These are phyloP conservation scores for Quadroppia sp. DNA, from an alignment of 2,888 invertebrate genomes.

Conservation along the genomic window DNA sequence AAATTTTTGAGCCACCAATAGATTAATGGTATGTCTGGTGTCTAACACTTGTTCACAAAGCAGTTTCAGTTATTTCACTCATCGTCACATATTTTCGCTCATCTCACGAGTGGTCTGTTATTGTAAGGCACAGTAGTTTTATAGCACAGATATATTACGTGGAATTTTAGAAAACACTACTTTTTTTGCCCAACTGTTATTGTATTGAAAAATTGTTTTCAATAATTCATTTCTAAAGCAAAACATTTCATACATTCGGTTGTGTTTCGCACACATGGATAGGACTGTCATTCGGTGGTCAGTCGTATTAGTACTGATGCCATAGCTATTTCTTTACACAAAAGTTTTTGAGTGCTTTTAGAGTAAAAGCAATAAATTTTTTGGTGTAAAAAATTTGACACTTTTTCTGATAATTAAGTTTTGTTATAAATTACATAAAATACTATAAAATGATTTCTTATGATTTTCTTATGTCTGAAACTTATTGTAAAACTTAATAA, in stretches of 20 bases:
- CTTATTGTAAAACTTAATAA: too few relatives aligned
- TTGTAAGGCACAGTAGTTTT: background rate
- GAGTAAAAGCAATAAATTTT: conserved; percentile 1
- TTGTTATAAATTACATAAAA: background rate
- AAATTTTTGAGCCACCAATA: background rate
- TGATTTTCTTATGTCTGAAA: too few relatives aligned
- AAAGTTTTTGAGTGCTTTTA: background rate
- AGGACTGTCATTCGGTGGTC: background rate
- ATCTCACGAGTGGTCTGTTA: background rate
- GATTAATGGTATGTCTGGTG: conserved; percentile 4
- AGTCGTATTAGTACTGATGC: background rate
- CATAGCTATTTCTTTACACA: background rate
- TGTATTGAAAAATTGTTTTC: conserved; percentile 29
- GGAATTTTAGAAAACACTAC: conserved; percentile 17
- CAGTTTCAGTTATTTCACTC: conserved; percentile 17
- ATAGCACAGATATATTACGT: background rate
- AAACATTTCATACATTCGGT: background rate
- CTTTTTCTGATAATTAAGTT: too few relatives aligned
- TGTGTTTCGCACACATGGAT: background rate
- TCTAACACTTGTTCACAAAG: background rate
- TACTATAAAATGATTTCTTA: too few relatives aligned
- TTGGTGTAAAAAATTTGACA: background rate
- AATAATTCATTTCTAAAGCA: conserved; percentile 26
- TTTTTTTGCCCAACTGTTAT: background rate
- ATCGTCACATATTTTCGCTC: background rate